These are phyloP conservation scores for Lasius fuliginosus DNA, from an alignment of 2,888 invertebrate species.

Conservation along the genomic window DNA sequence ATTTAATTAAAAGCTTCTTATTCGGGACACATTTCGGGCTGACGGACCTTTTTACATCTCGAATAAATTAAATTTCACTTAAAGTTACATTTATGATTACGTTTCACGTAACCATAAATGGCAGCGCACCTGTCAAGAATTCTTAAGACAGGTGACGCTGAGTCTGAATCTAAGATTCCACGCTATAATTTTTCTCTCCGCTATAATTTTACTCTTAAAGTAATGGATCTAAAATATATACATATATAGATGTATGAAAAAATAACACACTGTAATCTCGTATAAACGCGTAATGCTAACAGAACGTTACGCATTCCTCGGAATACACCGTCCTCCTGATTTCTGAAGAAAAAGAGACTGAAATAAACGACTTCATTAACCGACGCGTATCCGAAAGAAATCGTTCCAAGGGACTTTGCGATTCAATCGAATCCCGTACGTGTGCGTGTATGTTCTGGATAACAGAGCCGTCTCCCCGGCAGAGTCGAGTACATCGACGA, in stretches of 20 bases:
- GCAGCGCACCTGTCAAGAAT: not conserved
- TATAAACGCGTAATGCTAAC: not conserved
- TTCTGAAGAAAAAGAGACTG: not conserved
- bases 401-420: not conserved
- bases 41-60: not conserved
- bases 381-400: conserved; percentile 2
- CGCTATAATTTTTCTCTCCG: not conserved
- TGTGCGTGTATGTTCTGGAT: not conserved
- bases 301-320: not conserved
- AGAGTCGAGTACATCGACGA: conserved; percentile 29
- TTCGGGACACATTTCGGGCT: not conserved
- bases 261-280: not conserved
- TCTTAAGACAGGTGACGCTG: not conserved
- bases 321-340: not conserved
- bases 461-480: conserved; percentile 17
- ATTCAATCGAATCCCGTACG: conserved; percentile 21
- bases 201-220: not conserved
- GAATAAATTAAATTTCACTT: conserved; percentile 9
- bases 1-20: not conserved
- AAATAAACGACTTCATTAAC: conserved; percentile 32
- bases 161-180: not conserved
- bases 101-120: not conserved
- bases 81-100: not conserved
- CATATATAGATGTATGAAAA: no score
- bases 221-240: not conserved